Percentiles rank a stretch among this genome's conserved stretches.
These are phyloP conservation scores for Orthonyx spaldingii DNA, from an alignment of 2,113 vertebrate genomes.

Conservation along the genomic window DNA sequence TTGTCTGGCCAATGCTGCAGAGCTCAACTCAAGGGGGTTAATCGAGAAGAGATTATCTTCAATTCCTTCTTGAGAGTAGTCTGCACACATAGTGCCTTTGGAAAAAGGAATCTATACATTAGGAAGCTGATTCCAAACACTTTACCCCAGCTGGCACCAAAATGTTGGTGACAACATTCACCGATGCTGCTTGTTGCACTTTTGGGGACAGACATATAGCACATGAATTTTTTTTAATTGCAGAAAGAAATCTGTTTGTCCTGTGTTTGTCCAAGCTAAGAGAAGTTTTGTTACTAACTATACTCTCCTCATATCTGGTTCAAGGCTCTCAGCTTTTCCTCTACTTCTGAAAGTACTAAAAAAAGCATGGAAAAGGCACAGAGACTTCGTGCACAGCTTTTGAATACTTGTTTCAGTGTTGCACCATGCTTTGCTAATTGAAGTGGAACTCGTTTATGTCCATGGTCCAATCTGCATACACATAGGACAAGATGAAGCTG, in stretches of 20 bases:
- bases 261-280: not conserved
- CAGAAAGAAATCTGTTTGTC: not conserved
- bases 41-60: not conserved
- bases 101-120: accelerated
- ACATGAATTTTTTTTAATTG: not conserved
- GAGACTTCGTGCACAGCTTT: not conserved
- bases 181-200: not conserved
- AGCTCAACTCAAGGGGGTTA: not conserved
- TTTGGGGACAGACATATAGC: not conserved
- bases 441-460: not conserved
- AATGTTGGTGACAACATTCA: not conserved
- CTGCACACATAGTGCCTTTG: not conserved
- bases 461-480: not conserved
- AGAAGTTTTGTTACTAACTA: not conserved
- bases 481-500: not conserved
- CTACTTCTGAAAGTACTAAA: not conserved
- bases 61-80: not conserved
- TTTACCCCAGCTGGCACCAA: not conserved
- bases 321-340: not conserved
- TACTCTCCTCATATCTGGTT: not conserved
- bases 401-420: not conserved
- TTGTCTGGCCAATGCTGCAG: not conserved
- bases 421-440: not conserved
- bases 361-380: not conserved
- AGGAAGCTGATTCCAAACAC: not conserved